phyloP scores from a whole-genome alignment of 1,140 invertebrate genomes.

The Spodoptera litura region DNA sequence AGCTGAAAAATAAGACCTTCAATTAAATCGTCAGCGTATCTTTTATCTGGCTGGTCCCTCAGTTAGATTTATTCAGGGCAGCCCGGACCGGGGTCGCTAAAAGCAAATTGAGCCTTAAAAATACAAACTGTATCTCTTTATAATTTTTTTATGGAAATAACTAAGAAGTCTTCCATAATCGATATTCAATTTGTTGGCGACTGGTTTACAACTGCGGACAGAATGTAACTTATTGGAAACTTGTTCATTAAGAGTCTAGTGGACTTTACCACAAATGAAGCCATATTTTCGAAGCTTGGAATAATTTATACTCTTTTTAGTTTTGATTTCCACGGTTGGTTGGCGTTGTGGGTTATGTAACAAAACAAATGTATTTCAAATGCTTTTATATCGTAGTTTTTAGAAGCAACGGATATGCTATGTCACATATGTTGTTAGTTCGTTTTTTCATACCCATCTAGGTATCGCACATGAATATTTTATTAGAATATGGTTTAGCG shows the following conservation, averaged over 20 bases:
- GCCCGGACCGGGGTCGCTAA: slow-evolving; percentile 32
- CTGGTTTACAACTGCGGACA: neutral
- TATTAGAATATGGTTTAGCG: too few relatives aligned
- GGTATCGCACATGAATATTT: too few relatives aligned
- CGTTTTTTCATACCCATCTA: too few relatives aligned
- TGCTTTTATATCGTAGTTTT: too few relatives aligned
- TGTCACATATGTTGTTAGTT: too few relatives aligned
- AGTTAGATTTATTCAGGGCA: slow-evolving; percentile 44
- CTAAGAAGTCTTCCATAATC: slow-evolving; percentile 38
- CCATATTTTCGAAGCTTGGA: neutral
- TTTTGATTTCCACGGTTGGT: too few relatives aligned
- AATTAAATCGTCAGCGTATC: slow-evolving; percentile 35
- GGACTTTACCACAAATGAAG: neutral
- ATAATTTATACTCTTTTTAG: too few relatives aligned
- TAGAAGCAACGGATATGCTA: too few relatives aligned
- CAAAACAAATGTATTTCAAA: too few relatives aligned
- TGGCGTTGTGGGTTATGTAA: too few relatives aligned
- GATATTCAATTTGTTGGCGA: slow-evolving; percentile 43
- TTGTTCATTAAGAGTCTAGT: slow-evolving; percentile 5
- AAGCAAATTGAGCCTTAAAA: slow-evolving; percentile 50
- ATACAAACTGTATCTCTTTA: slow-evolving; percentile 44
- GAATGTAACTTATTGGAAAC: slow-evolving; percentile 1
- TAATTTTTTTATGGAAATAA: slow-evolving; percentile 48
- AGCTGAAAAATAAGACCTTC: slow-evolving; percentile 17
- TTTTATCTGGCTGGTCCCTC: slow-evolving; percentile 32